A percentile compares a stretch with the other conserved stretches of the same genome.
Evolutionary conservation across 2,797 vertebrate genomes (phyloP).

Genomic region (Sebastes itinus): DNA sequence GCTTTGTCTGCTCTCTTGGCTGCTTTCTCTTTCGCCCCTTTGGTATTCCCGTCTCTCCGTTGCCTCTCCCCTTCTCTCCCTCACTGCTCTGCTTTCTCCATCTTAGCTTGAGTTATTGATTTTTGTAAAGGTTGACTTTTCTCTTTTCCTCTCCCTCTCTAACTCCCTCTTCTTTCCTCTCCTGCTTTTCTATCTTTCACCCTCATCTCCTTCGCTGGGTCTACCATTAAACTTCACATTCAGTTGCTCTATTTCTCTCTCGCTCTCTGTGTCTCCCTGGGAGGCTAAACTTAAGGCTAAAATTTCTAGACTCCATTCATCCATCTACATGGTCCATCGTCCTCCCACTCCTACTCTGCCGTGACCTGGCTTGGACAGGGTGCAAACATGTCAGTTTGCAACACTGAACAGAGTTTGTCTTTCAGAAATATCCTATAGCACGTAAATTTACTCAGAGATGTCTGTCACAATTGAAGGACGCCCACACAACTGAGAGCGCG

Average conservation of each 20-base stretch:
- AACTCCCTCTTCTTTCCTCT: constrained; percentile 5
- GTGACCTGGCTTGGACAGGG: not conserved
- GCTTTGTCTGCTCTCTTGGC: constrained; percentile 35
- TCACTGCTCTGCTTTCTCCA: constrained; percentile 62
- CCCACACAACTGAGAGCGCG: not conserved
- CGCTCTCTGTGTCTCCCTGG: not conserved
- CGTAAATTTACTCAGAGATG: not conserved
- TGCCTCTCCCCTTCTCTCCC: constrained; percentile 34
- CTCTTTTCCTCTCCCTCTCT: constrained; percentile 7
- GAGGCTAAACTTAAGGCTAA: not conserved
- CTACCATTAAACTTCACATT: constrained; percentile 10
- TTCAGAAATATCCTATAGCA: not conserved
- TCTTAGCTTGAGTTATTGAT: constrained; percentile 72
- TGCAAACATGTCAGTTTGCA: not conserved
- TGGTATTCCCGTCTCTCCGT: constrained; percentile 45
- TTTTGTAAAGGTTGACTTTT: constrained; percentile 72
- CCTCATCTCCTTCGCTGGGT: constrained; percentile 22
- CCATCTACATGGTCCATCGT: not conserved
- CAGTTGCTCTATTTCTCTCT: constrained; percentile 7
- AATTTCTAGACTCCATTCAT: not conserved
- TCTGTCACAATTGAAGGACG: not conserved
- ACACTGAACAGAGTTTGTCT: not conserved
- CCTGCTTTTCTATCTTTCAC: constrained; percentile 16
- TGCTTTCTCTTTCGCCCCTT: constrained; percentile 20
- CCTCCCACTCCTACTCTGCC: not conserved